A percentile compares a stretch with the other conserved stretches of the same genome.
phyloP scores from a whole-genome alignment of 2,888 invertebrate species.

The Cataglyphis livida region DNA sequence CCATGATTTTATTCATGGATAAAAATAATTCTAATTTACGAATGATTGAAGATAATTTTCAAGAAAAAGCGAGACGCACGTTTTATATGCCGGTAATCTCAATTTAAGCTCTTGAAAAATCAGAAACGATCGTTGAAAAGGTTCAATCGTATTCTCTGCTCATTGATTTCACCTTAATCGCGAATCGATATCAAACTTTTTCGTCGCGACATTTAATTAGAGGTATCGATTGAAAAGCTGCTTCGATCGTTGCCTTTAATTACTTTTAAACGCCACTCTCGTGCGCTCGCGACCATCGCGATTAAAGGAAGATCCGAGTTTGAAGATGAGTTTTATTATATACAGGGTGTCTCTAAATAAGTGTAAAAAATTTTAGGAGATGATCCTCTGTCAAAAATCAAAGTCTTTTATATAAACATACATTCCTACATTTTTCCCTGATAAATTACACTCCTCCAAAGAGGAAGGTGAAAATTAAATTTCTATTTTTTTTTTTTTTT shows the following conservation, averaged over 20 bases:
- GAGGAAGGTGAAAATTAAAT: no score
- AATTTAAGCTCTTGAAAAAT: background rate
- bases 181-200: conserved; percentile 23
- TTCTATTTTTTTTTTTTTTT: no score
- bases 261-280: conserved; percentile 10
- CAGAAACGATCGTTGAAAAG: background rate
- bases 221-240: conserved; percentile 3
- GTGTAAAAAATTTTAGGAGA: no score
- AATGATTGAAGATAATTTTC: background rate
- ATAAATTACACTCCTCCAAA: no score
- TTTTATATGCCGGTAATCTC: background rate
- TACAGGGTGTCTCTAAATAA: no score
- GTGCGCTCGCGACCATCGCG: background rate
- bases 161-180: conserved; percentile 33
- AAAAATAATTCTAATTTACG: background rate
- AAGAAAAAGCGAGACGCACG: background rate
- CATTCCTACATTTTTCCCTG: no score
- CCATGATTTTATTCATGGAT: background rate
- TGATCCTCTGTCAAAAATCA: no score
- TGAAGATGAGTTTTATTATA: conserved; percentile 21
- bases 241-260: conserved; percentile 25
- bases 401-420: no score
- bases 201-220: conserved; percentile 20
- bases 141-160: background rate
- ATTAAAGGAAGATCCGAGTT: conserved; percentile 22